phyloP scores from a whole-genome alignment of 2,797 vertebrate species.

The Scarus forsteni region DNA sequence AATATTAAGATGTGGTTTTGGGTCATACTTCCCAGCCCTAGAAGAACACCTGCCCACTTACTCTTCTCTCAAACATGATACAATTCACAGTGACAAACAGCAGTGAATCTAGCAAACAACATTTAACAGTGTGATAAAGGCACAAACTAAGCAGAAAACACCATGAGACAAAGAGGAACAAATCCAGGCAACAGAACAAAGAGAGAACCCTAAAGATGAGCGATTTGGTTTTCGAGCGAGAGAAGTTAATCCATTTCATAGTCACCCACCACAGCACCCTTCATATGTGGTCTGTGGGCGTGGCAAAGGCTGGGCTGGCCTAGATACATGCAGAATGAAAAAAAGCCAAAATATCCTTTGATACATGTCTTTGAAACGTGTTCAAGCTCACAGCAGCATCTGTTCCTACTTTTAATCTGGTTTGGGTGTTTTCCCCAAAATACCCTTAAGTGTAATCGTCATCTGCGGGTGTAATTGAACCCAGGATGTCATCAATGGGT shows the following conservation, averaged over 20 bases:
- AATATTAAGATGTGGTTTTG: no score
- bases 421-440: slow-evolving; percentile 75
- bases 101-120: slow-evolving; percentile 5
- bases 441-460: slow-evolving; percentile 64
- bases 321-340: slow-evolving; percentile 81
- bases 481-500: slow-evolving; percentile 43
- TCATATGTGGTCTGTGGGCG: slow-evolving; percentile 80
- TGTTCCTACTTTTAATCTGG: slow-evolving; percentile 81
- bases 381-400: slow-evolving; percentile 73
- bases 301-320: slow-evolving; percentile 77
- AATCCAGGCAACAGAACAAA: slow-evolving; percentile 40
- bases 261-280: slow-evolving; percentile 67
- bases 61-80: no score
- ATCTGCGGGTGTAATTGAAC: slow-evolving; percentile 59
- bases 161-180: slow-evolving; percentile 3
- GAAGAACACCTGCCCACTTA: no score
- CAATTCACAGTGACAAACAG: slow-evolving; percentile 26
- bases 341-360: slow-evolving; percentile 76
- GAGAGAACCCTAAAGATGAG: slow-evolving; percentile 53
- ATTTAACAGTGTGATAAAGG: slow-evolving; percentile 16
- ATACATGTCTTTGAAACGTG: slow-evolving; percentile 77
- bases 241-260: slow-evolving; percentile 75
- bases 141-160: slow-evolving; percentile 18
- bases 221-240: slow-evolving; percentile 61
- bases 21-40: no score